Evolutionary conservation across 2,113 vertebrate genomes (phyloP), one percentile per base, ranked within the genome.

Genomic region (Oxyruncus cristatus): DNA sequence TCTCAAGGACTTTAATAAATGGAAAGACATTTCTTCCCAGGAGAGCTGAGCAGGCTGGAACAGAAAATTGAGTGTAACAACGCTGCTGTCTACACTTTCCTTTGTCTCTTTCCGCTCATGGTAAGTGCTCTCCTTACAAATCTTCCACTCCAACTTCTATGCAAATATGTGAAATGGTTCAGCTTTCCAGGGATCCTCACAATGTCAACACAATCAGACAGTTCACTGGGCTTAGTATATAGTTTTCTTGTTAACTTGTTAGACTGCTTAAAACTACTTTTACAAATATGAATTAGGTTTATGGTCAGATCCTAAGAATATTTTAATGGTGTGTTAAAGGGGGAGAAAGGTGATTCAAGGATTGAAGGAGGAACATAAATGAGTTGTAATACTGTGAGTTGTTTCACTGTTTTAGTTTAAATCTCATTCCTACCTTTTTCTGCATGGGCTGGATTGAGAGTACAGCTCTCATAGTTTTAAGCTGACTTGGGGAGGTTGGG

Each of bases 1-100:
- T 89, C 82, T 94, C 79, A 87, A 94, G 79, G 85, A 87, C 85
- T 92, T 89, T 53, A 79, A n/a, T 93, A 78, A 89, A 93, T 33
- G 63, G 49, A 93, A 92, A 93, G 49, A 42, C 35, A 47, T 75
- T 37, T 11, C 89, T 91, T 96, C 92, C 91, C 68, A 76, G 91
- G 55, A 85, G 80, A 78, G 55, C 71, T 78, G 87, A 80, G 71
- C 58, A 73, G 89, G n/a, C 70, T 84, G 65, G 75, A 83, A 61
- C 32, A 47, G 80, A 86, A 89, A 95, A 96, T 84, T 14, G 85
- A 90, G 72, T 76, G 56, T 65, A 95, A 75, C 63, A 72, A 4
- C 44, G 19, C 58, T 71, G 74, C 87, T 65, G 39, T 49, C 55
- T 33, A 21, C 39, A 8, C 37, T 88, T 83, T 6, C 39, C 50